Conservation (phyloP, 2,797 vertebrate species). For the Balearica regulorum region DNA sequence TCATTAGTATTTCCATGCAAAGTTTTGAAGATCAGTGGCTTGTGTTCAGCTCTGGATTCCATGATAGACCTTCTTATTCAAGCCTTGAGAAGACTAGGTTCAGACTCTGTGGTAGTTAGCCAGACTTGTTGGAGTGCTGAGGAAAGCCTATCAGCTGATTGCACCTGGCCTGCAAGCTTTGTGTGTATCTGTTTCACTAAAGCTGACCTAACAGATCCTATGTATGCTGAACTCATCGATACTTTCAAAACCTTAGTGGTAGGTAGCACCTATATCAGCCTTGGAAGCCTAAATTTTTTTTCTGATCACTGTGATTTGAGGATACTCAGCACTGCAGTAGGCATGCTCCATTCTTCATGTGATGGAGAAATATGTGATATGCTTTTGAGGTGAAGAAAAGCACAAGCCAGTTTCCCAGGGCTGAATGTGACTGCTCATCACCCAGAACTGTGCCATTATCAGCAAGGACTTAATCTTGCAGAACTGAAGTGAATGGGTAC, state of each 20-base stretch:
- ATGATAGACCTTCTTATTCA: background rate
- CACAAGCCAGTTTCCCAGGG: background rate
- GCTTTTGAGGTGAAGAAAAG: background rate
- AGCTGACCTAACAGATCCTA: background rate
- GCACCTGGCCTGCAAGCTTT: background rate
- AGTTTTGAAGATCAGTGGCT: background rate
- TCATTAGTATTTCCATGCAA: background rate
- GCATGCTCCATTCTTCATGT: background rate
- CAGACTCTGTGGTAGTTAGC: background rate
- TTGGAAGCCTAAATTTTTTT: background rate
- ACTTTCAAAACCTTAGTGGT: background rate
- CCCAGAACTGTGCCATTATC: background rate
- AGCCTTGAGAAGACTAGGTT: background rate
- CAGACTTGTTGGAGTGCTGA: background rate
- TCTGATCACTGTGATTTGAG: background rate
- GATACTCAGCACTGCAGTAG: background rate
- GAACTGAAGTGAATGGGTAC: background rate
- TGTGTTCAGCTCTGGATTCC: background rate
- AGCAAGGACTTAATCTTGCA: background rate
- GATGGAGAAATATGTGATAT: accelerated
- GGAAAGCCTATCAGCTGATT: background rate
- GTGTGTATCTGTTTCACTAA: background rate
- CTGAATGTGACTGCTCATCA: background rate
- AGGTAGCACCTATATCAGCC: background rate
- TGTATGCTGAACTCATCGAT: accelerated